Evolutionary conservation across 2,888 invertebrate genomes (phyloP).

Genomic region (Eupithecia pulchellata): DNA sequence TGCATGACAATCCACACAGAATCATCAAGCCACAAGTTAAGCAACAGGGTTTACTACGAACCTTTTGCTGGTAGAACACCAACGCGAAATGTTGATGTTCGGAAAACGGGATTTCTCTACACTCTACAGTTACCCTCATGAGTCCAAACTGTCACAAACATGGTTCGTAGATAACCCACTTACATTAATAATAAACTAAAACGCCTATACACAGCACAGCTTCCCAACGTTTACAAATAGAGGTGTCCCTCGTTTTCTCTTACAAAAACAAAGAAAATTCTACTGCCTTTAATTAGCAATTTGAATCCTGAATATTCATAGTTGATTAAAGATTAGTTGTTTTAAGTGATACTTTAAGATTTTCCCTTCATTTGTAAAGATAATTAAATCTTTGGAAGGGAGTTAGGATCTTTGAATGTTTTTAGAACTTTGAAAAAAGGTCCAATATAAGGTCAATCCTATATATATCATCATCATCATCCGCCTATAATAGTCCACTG

Average conservation of each 20-base stretch:
- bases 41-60: too few species aligned
- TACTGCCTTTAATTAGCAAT: constrained; percentile 20
- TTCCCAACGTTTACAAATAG: not conserved
- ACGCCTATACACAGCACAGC: not conserved
- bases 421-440: not conserved
- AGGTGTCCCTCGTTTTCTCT: not conserved
- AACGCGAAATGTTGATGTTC: too few species aligned
- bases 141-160: too few species aligned
- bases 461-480: too few species aligned
- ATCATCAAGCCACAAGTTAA: too few species aligned
- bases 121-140: too few species aligned
- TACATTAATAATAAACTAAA: not conserved
- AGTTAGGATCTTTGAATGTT: not conserved
- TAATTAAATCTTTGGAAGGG: not conserved
- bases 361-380: not conserved
- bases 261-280: constrained; percentile 6
- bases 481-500: too few species aligned
- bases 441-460: too few species aligned
- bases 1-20: too few species aligned
- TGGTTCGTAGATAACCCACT: too few species aligned
- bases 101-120: too few species aligned
- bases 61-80: too few species aligned
- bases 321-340: constrained; percentile 13
- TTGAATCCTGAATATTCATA: constrained; percentile 24
- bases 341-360: constrained; percentile 8